Evolutionary conservation across 2,113 vertebrate species (phyloP).

Genomic region (Egretta garzetta): DNA sequence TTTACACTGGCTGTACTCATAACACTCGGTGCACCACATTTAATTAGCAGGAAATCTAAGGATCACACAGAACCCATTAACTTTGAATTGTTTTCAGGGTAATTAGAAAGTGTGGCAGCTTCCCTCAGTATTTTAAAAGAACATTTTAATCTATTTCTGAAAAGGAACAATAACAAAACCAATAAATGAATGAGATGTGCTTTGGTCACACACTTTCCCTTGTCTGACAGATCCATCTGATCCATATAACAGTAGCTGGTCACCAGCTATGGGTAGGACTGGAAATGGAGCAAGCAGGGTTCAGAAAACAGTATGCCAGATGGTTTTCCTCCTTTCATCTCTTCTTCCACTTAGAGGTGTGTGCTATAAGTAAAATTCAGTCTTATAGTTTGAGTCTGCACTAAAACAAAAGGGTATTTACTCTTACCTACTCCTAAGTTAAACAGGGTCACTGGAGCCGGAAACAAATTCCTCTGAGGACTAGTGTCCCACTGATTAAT

Average conservation of each 20-base stretch:
- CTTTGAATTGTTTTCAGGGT: constrained; percentile 27
- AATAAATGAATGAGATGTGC: neutral
- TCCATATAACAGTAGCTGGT: neutral
- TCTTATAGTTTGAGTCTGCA: neutral
- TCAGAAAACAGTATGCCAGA: neutral
- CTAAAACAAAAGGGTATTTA: neutral
- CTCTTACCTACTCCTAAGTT: neutral
- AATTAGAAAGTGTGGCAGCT: constrained; percentile 25
- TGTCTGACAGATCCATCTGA: neutral
- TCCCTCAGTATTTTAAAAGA: constrained; percentile 20
- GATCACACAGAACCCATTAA: neutral
- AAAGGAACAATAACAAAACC: neutral
- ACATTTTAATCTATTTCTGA: neutral
- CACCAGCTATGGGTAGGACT: neutral
- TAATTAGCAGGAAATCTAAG: constrained; percentile 25
- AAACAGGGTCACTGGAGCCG: neutral
- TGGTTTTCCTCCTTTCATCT: neutral
- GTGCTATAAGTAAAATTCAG: neutral
- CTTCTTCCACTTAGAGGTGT: neutral
- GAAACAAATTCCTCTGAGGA: neutral
- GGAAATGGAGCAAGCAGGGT: neutral
- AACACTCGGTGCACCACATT: neutral
- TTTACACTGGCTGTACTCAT: neutral
- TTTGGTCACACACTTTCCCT: neutral
- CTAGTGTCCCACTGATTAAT: neutral